These are phyloP conservation scores for Anoplopoma fimbria DNA, from an alignment of 2,113 vertebrate species.

Conservation along the genomic window DNA sequence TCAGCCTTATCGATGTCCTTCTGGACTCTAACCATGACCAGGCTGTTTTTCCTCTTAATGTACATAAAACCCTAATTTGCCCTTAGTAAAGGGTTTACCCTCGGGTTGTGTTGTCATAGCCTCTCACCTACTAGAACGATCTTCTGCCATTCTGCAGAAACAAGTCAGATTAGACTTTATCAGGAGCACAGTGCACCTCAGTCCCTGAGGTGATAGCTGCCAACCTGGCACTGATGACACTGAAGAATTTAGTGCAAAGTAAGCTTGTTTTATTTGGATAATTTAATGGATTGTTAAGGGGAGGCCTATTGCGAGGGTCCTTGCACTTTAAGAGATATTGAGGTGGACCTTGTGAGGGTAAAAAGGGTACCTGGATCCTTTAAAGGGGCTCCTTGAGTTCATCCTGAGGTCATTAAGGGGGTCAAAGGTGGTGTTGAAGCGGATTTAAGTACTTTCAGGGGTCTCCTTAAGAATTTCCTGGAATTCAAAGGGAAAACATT, in stretches of 20 bases:
- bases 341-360: too few species aligned
- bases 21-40: conserved; percentile 4
- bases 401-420: background rate
- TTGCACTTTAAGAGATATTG: background rate
- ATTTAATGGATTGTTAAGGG: background rate
- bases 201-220: background rate
- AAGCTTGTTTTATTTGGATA: background rate
- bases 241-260: background rate
- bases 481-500: background rate
- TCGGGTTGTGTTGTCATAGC: background rate
- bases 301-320: too few species aligned
- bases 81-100: background rate
- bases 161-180: conserved; percentile 4
- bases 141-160: background rate
- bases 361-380: too few species aligned
- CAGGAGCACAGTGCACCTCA: background rate
- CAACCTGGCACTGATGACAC: background rate
- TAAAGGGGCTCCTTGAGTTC: background rate
- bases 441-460: background rate
- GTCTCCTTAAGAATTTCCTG: background rate
- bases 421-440: background rate
- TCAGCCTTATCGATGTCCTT: background rate
- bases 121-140: conserved; percentile 26
- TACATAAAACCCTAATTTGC: background rate
- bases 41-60: background rate